Evolutionary conservation across 1,140 invertebrate genomes (phyloP), one percentile per base, ranked within the genome.

Genomic region (Amyelois transitella): DNA sequence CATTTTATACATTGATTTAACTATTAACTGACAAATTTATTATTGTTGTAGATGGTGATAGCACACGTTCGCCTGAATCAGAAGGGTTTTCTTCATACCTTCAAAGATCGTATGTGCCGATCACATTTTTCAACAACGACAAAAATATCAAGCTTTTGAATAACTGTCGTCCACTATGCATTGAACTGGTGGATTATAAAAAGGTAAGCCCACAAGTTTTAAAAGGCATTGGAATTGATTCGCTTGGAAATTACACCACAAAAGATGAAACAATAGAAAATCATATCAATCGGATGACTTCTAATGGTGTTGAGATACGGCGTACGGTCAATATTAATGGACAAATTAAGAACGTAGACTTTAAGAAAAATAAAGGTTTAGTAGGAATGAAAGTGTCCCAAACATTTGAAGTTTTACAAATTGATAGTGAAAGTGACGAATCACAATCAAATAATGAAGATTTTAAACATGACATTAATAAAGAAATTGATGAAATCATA

Each of bases 341-440:
- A 38, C 12, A 14, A 8, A 38, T 2, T 14, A 38, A 38, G 17
- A 14, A n/a, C 5, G 18, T 70, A 14, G 68, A 70, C 44, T 70
- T 64, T 50, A 70, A 66, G 44, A 63, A 52, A 53, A 70, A 66
- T 32, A 48, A 6, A 44, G 68, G 68, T 19, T 49, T 70, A n/a
- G 18, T 70, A 1, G 68, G 68, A 2, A 51, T 70, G 43, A 64
- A 51, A 51, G 59, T 70, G 18, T 57, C 22, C 3, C 32, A 38
- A 14, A 32, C 20, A 14, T n/a, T 49, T 49, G 47, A 49, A 21
- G 18, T 49, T 19, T 1, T 14, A 14, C 20, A 22, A 10, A 20
- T 14, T n/a, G 22, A 22, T 14, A 22, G n/a, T 49, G 20, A 20
- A 6, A 49, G 12, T 6, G 20, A 49, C 10, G 20, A 21, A 24